Conservation (phyloP, 2,888 invertebrate genomes). For the Phoenoteleia sp. region DNA sequence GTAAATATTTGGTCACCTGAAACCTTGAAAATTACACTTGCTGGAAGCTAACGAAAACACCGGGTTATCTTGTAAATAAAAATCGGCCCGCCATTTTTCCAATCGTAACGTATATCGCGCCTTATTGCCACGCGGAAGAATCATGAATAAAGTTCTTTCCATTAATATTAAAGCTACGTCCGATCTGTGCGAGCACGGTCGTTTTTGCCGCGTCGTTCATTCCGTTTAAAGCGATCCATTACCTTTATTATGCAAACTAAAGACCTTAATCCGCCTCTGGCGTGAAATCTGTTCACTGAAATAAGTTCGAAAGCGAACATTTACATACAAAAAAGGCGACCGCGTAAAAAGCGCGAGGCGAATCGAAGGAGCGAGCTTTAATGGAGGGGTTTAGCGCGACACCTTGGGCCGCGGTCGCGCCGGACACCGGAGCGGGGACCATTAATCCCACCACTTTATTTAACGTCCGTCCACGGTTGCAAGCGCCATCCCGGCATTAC, state of each 20-base stretch:
- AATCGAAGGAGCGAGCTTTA: conserved; percentile 70
- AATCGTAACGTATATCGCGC: conserved; percentile 9
- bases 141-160: conserved; percentile 15
- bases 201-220: conserved; percentile 20
- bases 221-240: conserved; percentile 22
- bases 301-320: conserved; percentile 48
- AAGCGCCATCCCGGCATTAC: too few species aligned
- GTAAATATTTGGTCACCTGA: conserved; percentile 35
- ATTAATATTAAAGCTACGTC: conserved; percentile 20
- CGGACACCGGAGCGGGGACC: conserved; percentile 27
- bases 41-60: too few species aligned
- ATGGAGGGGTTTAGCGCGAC: conserved; percentile 76
- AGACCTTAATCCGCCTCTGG: conserved; percentile 27
- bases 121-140: conserved; percentile 2
- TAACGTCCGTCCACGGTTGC: background rate
- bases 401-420: background rate
- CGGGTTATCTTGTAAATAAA: background rate
- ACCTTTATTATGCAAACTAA: conserved; percentile 31
- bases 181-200: conserved; percentile 8
- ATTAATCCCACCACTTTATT: conserved; percentile 17
- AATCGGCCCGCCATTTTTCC: too few species aligned
- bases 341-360: conserved; percentile 8
- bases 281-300: conserved; percentile 44
- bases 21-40: too few species aligned
- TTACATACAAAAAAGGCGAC: conserved; percentile 43